Conservation (phyloP, 2,113 vertebrate genomes). For the Myiagra hebetior region DNA sequence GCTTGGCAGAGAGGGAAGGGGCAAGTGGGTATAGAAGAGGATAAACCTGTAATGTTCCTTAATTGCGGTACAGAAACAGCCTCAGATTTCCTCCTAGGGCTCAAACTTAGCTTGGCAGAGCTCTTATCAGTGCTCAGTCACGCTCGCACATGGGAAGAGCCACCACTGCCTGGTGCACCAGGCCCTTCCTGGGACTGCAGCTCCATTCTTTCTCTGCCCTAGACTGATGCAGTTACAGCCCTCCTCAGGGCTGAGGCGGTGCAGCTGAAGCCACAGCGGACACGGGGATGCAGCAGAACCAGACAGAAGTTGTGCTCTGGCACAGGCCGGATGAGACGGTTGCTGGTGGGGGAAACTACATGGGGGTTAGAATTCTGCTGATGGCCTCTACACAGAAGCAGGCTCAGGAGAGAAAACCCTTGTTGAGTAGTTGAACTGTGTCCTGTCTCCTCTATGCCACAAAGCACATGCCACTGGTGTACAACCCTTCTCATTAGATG, state of each 20-base stretch:
- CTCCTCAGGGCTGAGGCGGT: background rate
- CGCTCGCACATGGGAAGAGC: accelerated
- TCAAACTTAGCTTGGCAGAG: background rate
- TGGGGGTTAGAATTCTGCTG: background rate
- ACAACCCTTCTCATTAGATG: background rate
- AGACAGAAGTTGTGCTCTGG: accelerated
- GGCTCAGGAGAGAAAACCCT: background rate
- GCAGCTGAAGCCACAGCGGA: background rate
- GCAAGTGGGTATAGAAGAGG: background rate
- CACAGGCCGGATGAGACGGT: background rate
- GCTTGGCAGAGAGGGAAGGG: background rate
- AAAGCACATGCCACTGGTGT: background rate
- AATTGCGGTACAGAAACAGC: background rate
- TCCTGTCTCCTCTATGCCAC: background rate
- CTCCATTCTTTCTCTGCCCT: background rate
- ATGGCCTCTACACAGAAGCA: background rate
- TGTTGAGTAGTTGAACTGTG: background rate
- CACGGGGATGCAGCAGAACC: background rate
- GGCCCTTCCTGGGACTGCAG: background rate
- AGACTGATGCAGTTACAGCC: background rate
- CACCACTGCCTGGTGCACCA: background rate
- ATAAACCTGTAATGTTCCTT: background rate
- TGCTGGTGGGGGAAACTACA: background rate
- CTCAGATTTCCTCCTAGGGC: background rate
- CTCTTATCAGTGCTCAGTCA: background rate